phyloP scores from a whole-genome alignment of 2,797 vertebrate species.

The Phataginus tricuspis region DNA sequence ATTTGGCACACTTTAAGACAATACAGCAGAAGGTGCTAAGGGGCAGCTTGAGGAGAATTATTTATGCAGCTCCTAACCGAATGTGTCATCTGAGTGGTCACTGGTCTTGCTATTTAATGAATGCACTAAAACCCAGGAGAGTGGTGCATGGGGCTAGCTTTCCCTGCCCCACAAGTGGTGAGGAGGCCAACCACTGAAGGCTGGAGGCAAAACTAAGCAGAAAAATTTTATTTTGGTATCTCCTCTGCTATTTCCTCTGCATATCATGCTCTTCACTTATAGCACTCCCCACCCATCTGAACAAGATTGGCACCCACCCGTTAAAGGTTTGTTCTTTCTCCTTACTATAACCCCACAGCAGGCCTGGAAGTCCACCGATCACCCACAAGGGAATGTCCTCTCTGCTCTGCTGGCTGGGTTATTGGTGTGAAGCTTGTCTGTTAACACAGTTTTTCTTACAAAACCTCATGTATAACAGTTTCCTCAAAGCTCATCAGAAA shows the following conservation, averaged over 20 bases:
- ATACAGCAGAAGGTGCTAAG: constrained; percentile 1
- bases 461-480: background rate
- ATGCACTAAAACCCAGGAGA: background rate
- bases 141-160: background rate
- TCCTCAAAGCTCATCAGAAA: constrained; percentile 14
- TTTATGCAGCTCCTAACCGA: constrained; percentile 17
- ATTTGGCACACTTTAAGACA: background rate
- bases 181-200: background rate
- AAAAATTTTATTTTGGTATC: background rate
- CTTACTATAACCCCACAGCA: background rate
- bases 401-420: background rate
- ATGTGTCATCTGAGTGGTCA: constrained; percentile 16
- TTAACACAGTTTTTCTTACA: background rate
- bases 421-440: background rate
- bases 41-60: constrained; percentile 31
- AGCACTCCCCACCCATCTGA: background rate
- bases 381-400: background rate
- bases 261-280: background rate
- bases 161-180: background rate
- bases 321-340: background rate
- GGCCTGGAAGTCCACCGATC: background rate
- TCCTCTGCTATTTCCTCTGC: background rate
- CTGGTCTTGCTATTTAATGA: background rate
- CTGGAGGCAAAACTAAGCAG: background rate
- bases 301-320: background rate